phyloP scores from a whole-genome alignment of 2,113 vertebrate genomes.

The Holacanthus passer region DNA sequence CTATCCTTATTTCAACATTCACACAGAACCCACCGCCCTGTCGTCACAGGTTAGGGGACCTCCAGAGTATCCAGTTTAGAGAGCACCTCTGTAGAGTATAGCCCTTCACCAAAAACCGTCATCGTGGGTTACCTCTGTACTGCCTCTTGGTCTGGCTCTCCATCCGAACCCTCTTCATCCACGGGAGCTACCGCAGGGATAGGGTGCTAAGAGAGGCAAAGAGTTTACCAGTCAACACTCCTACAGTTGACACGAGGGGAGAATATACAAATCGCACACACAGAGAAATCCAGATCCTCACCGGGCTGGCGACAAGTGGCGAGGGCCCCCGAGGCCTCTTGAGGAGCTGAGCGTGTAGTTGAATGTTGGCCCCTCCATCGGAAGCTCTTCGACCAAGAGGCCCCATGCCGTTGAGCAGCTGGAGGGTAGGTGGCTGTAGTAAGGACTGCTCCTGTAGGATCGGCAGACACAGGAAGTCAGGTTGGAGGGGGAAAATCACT shows the following conservation, averaged over 20 bases:
- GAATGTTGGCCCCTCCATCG: conserved; percentile 97
- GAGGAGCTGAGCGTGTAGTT: conserved; percentile 95
- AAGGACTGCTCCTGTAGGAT: conserved; percentile 93
- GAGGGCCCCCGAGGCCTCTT: conserved; percentile 97
- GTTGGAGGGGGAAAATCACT: background rate
- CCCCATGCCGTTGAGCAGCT: conserved; percentile 98
- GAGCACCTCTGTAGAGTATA: conserved; percentile 58
- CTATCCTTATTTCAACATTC: background rate
- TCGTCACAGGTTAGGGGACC: conserved; percentile 37
- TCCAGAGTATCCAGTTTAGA: conserved; percentile 64
- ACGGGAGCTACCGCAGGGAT: conserved; percentile 95
- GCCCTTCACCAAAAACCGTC: conserved; percentile 46
- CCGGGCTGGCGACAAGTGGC: conserved; percentile 93
- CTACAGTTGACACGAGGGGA: background rate
- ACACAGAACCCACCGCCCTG: background rate
- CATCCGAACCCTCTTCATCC: conserved; percentile 97
- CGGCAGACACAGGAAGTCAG: background rate
- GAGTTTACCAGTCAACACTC: conserved; percentile 22
- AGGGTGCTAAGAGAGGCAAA: conserved; percentile 85
- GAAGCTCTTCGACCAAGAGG: conserved; percentile 97
- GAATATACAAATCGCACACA: background rate
- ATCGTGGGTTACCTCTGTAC: conserved; percentile 93
- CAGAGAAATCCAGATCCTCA: conserved; percentile 56
- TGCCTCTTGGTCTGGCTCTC: conserved; percentile 97
- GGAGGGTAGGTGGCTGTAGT: conserved; percentile 96